Evolutionary conservation across 2,888 invertebrate species (phyloP), one percentile per base, ranked within the genome.

Genomic region (Lasiommata megera): DNA sequence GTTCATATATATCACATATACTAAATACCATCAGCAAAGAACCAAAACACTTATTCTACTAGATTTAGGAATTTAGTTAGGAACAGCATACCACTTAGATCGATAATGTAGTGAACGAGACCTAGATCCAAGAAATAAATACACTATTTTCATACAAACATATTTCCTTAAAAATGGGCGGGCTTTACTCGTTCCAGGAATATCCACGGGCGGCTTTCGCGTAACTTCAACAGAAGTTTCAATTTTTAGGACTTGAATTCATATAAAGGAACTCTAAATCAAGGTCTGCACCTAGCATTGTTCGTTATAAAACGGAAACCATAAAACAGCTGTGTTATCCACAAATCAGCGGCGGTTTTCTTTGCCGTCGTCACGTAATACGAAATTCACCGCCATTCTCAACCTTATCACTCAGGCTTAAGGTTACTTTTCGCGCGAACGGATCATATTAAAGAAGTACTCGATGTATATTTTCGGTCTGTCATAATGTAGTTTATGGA

Each of bases 281-380:
- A 53, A 53, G 53, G 23, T 28, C 31, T 50, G 56, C 50, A 52
- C 40, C 47, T 51, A 72, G 69, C 74, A 80, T 75, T 76, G 77
- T 77, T 77, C 79, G 72, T 76, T 72, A 76, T 72, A 71, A 71
- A 70, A 70, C 80, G 82, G 82, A 82, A 84, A 83, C 80, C 79
- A 82, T 84, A 85, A 85, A 86, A 76, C 80, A 85, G 54, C 71
- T 75, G 77, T 76, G 79, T 79, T 79, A 78, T 77, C 77, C 75
- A 83, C 84, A 85, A 85, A 85, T 86, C 85, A 85, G 80, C 79
- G 78, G 77, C 73, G 73, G 79, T 78, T 46, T 83, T 83, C 74
- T 76, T 69, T 76, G 76, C 57, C 41, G 17, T 57, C 56, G 54
- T 54, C 23, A 53, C 44, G 28, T 36, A 40, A 28, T 54, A 36